Evolutionary conservation across 1,140 invertebrate species (phyloP), one percentile per base, ranked within the genome.

Genomic region (Drosophila orena): DNA sequence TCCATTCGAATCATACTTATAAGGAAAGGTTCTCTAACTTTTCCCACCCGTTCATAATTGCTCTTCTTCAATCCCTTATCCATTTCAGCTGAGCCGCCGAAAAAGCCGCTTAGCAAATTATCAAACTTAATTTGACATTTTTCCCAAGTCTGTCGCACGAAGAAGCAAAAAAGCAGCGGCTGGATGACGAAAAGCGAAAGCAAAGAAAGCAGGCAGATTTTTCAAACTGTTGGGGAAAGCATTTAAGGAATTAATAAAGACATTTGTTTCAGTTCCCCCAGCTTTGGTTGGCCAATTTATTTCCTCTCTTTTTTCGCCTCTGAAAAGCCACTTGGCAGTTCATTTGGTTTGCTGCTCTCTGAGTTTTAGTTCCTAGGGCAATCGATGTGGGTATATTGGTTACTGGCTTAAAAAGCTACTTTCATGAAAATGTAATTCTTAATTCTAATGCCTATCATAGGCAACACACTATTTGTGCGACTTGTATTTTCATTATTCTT

Each of bases 111-210:
- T 75, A 64, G 46, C 68, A 61, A 72, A 72, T 72, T 72, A 72
- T 62, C 46, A 40, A 72, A 40, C 37, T 62, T 72, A 72, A 74
- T 74, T 72, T 72, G 52, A 40, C 69, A 64, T 59, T 70, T 66
- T 34, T 15, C 17, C 49, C 37, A 49, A 22, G 17, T 11, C 24
- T 22, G 3, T 17, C 15, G 34, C 34, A 17, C 4, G 22, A 44
- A 44, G 40, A 42, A 42, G 6, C n/a, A 34, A 35, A 30, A 34
- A 40, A 14, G 35, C 11, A 14, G 35, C 11, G 5, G 6, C 11
- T 11, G 12, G 10, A 12, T 8, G 30, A 10, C 38, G n/a, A 24
- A 8, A n/a, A 10, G 11, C 22, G 17, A 22, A n/a, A 7, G 11
- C 7, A n/a, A 2, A 22, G 8, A 38, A 42, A 42, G 34, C 30